phyloP scores from a whole-genome alignment of 2,797 vertebrate species.

The Rhinichthys osculus region DNA sequence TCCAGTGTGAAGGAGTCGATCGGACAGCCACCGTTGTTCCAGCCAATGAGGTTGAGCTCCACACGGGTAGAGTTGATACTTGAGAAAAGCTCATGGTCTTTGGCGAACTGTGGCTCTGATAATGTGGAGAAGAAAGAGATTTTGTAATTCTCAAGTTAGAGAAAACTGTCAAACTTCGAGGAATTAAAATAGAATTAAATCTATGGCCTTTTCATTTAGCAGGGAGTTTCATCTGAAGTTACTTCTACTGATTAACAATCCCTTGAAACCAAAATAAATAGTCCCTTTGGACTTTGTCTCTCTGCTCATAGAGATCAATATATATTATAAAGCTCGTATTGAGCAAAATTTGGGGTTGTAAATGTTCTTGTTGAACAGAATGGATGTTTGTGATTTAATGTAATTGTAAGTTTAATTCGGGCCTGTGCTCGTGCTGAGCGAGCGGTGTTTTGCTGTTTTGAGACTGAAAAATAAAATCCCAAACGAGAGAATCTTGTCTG shows the following conservation, averaged over 20 bases:
- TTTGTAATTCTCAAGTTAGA: neutral
- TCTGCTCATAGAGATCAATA: too few species aligned
- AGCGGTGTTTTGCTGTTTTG: too few species aligned
- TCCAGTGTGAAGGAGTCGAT: conserved; percentile 97
- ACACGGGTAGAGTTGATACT: conserved; percentile 94
- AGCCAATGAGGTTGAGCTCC: conserved; percentile 93
- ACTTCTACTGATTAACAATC: neutral
- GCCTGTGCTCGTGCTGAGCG: too few species aligned
- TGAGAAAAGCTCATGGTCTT: conserved; percentile 97
- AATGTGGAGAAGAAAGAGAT: conserved; percentile 13
- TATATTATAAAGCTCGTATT: too few species aligned
- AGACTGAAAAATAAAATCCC: too few species aligned
- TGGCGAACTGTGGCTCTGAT: conserved; percentile 96
- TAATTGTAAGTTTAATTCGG: too few species aligned
- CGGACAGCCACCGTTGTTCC: conserved; percentile 97
- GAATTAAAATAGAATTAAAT: neutral
- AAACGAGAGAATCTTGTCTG: too few species aligned
- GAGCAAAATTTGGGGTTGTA: too few species aligned
- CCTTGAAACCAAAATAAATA: neutral
- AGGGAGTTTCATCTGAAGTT: neutral
- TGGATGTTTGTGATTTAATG: too few species aligned
- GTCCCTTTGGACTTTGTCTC: too few species aligned
- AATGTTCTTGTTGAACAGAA: too few species aligned
- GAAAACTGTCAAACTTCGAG: neutral
- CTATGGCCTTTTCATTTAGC: neutral